Conservation (phyloP, 2,113 vertebrate genomes). For the Podilymbus podiceps region DNA sequence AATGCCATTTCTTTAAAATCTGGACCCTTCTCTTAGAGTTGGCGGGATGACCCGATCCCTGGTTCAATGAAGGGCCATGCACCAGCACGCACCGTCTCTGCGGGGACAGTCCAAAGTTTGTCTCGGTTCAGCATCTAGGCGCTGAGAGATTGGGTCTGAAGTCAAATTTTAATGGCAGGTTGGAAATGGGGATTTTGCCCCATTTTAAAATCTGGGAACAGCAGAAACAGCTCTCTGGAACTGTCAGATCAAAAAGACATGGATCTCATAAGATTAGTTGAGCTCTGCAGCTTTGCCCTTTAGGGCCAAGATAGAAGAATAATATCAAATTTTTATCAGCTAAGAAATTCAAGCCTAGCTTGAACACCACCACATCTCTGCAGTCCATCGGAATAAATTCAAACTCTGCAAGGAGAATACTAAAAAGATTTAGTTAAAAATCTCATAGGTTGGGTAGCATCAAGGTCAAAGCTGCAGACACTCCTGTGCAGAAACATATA, state of each 20-base stretch:
- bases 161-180: neutral
- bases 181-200: neutral
- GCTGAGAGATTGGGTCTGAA: neutral
- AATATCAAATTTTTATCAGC: constrained; percentile 15
- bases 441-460: neutral
- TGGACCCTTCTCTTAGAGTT: neutral
- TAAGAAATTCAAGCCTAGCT: neutral
- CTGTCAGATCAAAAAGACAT: neutral
- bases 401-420: neutral
- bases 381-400: neutral
- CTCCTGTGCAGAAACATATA: neutral
- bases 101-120: neutral
- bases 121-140: neutral
- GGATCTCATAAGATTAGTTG: neutral
- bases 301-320: neutral
- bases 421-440: neutral
- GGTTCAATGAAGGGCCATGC: neutral
- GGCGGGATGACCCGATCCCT: neutral
- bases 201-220: neutral
- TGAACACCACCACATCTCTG: neutral
- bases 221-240: neutral
- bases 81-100: fast-evolving
- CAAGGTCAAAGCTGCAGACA: neutral
- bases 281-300: neutral
- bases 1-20: neutral